Evolutionary conservation across 64 coral and sea anemone genomes (phyloP).

Genomic region (Actinia equina): DNA sequence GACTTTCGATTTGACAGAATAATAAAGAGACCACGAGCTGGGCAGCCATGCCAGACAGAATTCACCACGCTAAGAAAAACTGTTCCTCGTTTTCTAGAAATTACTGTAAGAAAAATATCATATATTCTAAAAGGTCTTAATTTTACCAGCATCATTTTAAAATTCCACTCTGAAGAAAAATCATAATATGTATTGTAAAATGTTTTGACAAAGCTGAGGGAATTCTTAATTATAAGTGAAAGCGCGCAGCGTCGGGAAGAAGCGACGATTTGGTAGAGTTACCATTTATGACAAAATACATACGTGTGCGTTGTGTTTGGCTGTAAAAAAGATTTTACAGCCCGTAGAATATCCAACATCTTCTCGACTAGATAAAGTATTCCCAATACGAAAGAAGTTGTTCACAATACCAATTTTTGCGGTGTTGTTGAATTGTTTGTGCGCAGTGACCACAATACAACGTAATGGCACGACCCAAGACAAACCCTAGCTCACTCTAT

Average conservation of each 20-base stretch:
- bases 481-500: not conserved
- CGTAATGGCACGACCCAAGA: not conserved
- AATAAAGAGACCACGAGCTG: no score
- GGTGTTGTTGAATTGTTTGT: not conserved
- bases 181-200: no score
- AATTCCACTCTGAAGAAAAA: not conserved
- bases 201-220: not conserved
- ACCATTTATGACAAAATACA: not conserved
- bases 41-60: no score
- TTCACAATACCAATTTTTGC: not conserved
- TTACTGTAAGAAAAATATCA: no score
- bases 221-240: not conserved
- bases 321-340: slow-evolving; percentile 1
- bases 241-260: not conserved
- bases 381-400: not conserved
- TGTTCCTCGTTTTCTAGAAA: no score
- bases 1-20: no score
- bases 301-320: not conserved
- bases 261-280: not conserved
- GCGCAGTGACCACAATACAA: not conserved
- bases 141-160: not conserved
- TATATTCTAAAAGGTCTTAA: not conserved
- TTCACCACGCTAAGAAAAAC: no score
- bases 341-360: slow-evolving; percentile 9
- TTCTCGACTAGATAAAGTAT: not conserved